Percentiles rank a stretch among this genome's conserved stretches.
phyloP scores from a whole-genome alignment of 2,797 vertebrate species.

The Aselliscus stoliczkanus region DNA sequence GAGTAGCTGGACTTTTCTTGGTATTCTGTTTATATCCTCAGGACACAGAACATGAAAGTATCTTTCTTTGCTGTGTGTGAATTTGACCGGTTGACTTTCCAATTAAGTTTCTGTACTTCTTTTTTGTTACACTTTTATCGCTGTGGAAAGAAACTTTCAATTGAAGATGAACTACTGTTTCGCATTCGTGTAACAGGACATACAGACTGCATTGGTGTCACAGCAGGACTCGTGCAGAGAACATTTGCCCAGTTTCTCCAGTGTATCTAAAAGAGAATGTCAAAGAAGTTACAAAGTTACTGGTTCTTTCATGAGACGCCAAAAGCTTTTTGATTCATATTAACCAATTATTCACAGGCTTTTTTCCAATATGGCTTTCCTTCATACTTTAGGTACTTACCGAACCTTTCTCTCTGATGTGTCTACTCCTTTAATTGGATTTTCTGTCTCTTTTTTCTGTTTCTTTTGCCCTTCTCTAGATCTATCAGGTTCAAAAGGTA shows the following conservation, averaged over 20 bases:
- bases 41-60: background rate
- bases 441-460: conserved; percentile 56
- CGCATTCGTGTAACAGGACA: background rate
- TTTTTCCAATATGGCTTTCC: background rate
- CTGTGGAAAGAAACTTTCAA: background rate
- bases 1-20: background rate
- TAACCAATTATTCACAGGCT: background rate
- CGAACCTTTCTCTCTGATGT: background rate
- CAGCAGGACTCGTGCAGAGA: background rate
- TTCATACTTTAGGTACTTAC: background rate
- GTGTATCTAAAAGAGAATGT: accelerated
- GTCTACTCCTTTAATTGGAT: conserved; percentile 69
- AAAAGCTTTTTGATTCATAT: accelerated
- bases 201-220: accelerated
- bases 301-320: background rate
- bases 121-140: background rate
- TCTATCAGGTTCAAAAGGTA: conserved; percentile 96
- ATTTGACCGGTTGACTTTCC: background rate
- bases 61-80: background rate
- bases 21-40: accelerated
- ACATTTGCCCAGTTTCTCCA: accelerated
- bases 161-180: background rate
- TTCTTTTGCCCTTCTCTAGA: conserved; percentile 78
- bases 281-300: too few species aligned
- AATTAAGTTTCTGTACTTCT: background rate